Percentiles rank a stretch among this genome's conserved stretches.
These are phyloP conservation scores for Clunio marinus DNA, from an alignment of 2,888 invertebrate species.

Conservation along the genomic window DNA sequence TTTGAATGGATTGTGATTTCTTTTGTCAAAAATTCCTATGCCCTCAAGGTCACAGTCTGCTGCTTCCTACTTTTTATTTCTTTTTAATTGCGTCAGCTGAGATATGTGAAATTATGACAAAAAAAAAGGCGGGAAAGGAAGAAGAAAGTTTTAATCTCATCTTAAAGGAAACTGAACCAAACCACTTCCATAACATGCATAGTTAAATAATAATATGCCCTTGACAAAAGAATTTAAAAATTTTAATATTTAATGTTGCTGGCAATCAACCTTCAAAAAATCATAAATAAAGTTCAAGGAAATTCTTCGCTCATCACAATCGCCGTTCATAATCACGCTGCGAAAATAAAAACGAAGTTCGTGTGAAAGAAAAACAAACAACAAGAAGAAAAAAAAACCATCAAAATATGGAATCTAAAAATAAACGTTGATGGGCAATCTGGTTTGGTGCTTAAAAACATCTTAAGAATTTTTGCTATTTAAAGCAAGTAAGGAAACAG, in stretches of 20 bases:
- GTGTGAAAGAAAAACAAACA: too few relatives aligned
- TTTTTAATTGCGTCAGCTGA: neutral
- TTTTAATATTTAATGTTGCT: too few relatives aligned
- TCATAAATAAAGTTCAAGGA: too few relatives aligned
- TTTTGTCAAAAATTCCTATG: too few relatives aligned
- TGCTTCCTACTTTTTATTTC: neutral
- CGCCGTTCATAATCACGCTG: neutral
- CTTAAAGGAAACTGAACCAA: neutral
- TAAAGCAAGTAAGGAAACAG: conserved; percentile 14
- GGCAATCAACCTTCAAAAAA: too few relatives aligned
- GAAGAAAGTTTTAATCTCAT: too few relatives aligned
- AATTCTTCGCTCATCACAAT: too few relatives aligned
- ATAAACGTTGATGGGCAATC: conserved; percentile 22
- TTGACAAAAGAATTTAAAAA: too few relatives aligned
- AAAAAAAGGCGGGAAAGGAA: neutral
- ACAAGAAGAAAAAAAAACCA: too few relatives aligned
- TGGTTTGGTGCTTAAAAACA: neutral
- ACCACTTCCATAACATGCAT: neutral
- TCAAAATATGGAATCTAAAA: too few relatives aligned
- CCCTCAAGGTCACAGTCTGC: conserved; percentile 12
- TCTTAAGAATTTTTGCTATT: neutral
- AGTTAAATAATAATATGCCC: too few relatives aligned
- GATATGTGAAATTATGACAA: too few relatives aligned
- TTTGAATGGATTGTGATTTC: neutral
- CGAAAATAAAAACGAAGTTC: neutral